Conservation (phyloP, 2,113 vertebrate genomes). For the Steatornis caripensis region DNA sequence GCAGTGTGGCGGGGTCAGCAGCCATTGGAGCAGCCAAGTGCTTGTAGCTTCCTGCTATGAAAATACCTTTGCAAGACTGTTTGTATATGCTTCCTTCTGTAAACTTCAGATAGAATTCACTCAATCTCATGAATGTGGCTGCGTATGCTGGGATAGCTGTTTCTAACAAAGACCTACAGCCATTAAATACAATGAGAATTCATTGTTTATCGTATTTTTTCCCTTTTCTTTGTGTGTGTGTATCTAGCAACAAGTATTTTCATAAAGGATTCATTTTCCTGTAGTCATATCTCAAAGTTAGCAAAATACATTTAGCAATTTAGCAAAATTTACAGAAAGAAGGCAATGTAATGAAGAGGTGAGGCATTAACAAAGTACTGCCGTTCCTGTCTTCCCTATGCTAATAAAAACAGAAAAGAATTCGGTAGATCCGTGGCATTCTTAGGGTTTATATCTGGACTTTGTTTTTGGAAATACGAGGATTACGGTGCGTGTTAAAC, state of each 20-base stretch:
- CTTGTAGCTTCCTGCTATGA: constrained; percentile 23
- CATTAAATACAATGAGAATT: neutral
- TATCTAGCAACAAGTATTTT: neutral
- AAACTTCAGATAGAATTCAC: constrained; percentile 36
- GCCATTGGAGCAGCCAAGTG: neutral
- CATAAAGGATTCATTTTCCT: neutral
- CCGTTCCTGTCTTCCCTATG: neutral
- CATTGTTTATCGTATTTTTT: neutral
- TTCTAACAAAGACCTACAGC: neutral
- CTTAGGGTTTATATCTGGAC: neutral
- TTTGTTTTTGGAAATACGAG: neutral
- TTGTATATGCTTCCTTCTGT: constrained; percentile 30
- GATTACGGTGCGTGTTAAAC: neutral
- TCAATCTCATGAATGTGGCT: neutral
- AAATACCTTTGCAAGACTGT: constrained; percentile 23
- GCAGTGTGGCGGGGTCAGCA: neutral
- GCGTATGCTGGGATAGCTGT: neutral
- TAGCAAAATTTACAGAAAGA: neutral
- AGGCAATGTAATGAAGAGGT: neutral
- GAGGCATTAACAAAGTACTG: neutral
- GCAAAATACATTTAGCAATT: neutral
- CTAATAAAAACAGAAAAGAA: neutral
- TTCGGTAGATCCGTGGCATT: neutral
- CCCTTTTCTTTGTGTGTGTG: neutral
- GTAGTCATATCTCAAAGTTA: neutral